Evolutionary conservation across 2,888 invertebrate genomes (phyloP).

Genomic region (Tetheella fluctuosa): DNA sequence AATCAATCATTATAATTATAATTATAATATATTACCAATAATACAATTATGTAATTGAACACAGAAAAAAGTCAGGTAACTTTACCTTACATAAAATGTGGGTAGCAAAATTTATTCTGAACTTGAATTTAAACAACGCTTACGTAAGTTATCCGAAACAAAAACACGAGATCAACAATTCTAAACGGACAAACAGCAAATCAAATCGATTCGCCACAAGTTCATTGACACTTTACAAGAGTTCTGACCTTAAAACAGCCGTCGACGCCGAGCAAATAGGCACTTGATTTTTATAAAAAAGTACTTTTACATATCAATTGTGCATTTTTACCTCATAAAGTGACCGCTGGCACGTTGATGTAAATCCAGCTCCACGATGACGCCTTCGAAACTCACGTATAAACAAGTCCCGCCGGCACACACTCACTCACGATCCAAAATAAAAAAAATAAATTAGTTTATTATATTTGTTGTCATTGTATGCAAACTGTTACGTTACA

Average conservation of each 20-base stretch:
- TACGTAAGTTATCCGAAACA: slow-evolving; percentile 10
- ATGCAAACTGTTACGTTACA: slow-evolving; percentile 53
- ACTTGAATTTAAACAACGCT: slow-evolving; percentile 4
- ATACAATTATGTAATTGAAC: not conserved
- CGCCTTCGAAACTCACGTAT: slow-evolving; percentile 67
- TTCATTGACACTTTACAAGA: slow-evolving; percentile 50
- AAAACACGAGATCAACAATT: slow-evolving; percentile 13
- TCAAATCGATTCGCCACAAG: slow-evolving; percentile 48
- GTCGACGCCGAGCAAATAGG: slow-evolving; percentile 18
- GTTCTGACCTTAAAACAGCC: slow-evolving; percentile 24
- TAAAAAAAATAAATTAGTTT: slow-evolving; percentile 12
- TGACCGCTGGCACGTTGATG: slow-evolving; percentile 91
- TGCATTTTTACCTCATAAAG: slow-evolving; percentile 85
- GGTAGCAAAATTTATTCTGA: slow-evolving; percentile 4
- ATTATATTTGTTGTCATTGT: slow-evolving; percentile 50
- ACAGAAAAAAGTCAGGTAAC: not conserved
- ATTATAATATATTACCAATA: not conserved
- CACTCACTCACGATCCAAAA: slow-evolving; percentile 39
- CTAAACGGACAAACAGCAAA: slow-evolving; percentile 36
- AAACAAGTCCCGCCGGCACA: slow-evolving; percentile 58
- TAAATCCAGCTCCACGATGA: slow-evolving; percentile 90
- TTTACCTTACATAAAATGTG: not conserved
- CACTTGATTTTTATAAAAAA: slow-evolving; percentile 2
- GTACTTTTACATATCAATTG: slow-evolving; percentile 16
- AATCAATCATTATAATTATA: too few relatives aligned